Percentiles rank a stretch among this genome's conserved stretches.
Conservation (phyloP, 92 coral and sea anemone genomes). For the Diadumene lineata region DNA sequence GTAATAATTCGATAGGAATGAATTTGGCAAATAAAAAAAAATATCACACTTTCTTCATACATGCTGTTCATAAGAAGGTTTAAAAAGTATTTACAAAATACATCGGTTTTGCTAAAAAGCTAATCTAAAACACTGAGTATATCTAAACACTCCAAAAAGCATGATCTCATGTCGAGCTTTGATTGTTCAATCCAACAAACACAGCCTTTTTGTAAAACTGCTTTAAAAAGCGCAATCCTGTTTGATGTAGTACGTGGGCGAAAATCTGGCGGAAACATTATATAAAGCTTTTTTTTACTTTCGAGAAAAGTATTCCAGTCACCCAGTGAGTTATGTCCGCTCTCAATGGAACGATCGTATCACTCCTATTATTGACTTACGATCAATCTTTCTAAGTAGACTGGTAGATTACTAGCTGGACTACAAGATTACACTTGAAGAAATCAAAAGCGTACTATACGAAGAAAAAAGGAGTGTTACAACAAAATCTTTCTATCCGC, state of each 20-base stretch:
- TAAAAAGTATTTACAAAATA: no score
- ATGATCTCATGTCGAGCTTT: neutral
- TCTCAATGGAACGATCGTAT: conserved; percentile 11
- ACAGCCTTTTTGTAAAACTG: no score
- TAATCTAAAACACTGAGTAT: no score
- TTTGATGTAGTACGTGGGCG: conserved; percentile 35
- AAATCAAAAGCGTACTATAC: neutral
- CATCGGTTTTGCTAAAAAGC: no score
- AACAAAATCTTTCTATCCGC: neutral
- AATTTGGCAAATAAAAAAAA: no score
- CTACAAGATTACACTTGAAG: neutral
- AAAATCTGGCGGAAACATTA: conserved; percentile 28
- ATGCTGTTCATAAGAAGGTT: no score
- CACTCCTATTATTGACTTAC: conserved; percentile 20
- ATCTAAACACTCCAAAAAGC: no score
- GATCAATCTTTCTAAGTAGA: neutral
- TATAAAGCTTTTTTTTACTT: conserved; percentile 23
- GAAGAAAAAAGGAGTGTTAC: neutral
- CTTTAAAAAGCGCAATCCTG: neutral
- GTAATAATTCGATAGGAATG: no score
- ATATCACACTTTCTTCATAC: no score
- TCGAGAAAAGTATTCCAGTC: conserved; percentile 7
- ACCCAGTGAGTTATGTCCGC: conserved; percentile 26
- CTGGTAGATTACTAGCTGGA: neutral
- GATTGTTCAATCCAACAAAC: neutral